phyloP scores from a whole-genome alignment of 2,113 vertebrate species.

The Siniperca chuatsi region DNA sequence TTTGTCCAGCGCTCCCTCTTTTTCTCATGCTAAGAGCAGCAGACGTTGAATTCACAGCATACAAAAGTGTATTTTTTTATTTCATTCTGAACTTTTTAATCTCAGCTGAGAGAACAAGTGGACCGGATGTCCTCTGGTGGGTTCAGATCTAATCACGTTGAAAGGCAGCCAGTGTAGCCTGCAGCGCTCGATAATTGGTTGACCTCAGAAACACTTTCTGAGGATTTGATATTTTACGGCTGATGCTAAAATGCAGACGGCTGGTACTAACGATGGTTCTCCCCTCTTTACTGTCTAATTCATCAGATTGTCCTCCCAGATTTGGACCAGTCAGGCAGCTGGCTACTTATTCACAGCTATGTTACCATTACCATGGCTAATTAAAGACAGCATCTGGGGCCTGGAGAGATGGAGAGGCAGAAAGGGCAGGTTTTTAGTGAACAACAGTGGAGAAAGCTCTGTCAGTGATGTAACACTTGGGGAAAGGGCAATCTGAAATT shows the following conservation, averaged over 20 bases:
- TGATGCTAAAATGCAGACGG: constrained; percentile 48
- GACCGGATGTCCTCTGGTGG: constrained; percentile 62
- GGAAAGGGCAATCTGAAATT: constrained; percentile 26
- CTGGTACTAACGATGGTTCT: constrained; percentile 50
- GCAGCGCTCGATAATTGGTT: constrained; percentile 69
- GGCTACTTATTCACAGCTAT: constrained; percentile 47
- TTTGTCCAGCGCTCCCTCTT: constrained; percentile 24
- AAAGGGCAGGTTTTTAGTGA: constrained; percentile 23
- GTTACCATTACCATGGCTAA: constrained; percentile 52
- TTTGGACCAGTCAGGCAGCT: constrained; percentile 34
- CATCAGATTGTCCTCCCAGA: constrained; percentile 50
- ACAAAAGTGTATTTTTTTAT: constrained; percentile 31
- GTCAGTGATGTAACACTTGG: constrained; percentile 10
- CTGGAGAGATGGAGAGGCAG: constrained; percentile 34
- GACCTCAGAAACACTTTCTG: constrained; percentile 72
- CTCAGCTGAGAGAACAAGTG: constrained; percentile 56
- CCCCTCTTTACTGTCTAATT: constrained; percentile 52
- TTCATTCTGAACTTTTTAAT: constrained; percentile 57
- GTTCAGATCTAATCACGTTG: constrained; percentile 72
- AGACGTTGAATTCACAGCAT: constrained; percentile 47
- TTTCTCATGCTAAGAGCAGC: constrained; percentile 26
- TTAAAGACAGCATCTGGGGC: constrained; percentile 52
- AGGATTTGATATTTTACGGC: constrained; percentile 67
- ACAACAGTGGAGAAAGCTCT: constrained; percentile 20
- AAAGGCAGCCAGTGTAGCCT: constrained; percentile 68